Percentiles rank a stretch among this genome's conserved stretches.
Evolutionary conservation across 2,797 vertebrate genomes (phyloP).

Genomic region (Rachycentron canadum): DNA sequence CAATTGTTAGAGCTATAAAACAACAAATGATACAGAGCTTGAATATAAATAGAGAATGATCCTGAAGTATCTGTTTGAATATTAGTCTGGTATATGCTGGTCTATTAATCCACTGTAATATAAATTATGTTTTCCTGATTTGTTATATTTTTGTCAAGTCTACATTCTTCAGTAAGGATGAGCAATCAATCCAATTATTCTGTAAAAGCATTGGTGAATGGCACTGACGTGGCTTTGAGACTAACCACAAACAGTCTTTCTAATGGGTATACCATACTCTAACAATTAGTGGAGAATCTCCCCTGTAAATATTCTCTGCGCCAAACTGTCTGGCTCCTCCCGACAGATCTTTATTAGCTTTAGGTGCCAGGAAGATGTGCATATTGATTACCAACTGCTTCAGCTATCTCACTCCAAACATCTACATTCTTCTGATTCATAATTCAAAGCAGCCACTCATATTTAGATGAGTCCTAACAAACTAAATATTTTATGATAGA

Average conservation of each 20-base stretch:
- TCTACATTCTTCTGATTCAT: conserved; percentile 67
- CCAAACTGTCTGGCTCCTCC: conserved; percentile 76
- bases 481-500: conserved; percentile 64
- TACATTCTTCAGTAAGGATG: conserved; percentile 28
- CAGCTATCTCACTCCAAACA: conserved; percentile 65
- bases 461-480: conserved; percentile 62
- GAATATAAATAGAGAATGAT: conserved; percentile 11
- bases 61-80: conserved; percentile 3
- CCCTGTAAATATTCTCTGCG: conserved; percentile 68
- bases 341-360: conserved; percentile 73
- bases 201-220: conserved; percentile 54
- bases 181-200: conserved; percentile 50
- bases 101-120: conserved; percentile 22
- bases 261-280: conserved; percentile 62
- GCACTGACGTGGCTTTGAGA: conserved; percentile 56
- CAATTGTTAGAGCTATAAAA: conserved; percentile 31
- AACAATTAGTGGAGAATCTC: conserved; percentile 73
- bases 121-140: conserved; percentile 33
- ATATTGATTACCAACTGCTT: conserved; percentile 75
- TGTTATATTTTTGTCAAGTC: conserved; percentile 20
- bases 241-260: conserved; percentile 45
- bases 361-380: conserved; percentile 75
- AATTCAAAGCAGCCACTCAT: conserved; percentile 62
- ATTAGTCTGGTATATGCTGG: background rate
- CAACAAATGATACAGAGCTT: conserved; percentile 23